These are phyloP conservation scores for Melikaiella ostensackeni DNA, from an alignment of 2,888 invertebrate species.

Conservation along the genomic window DNA sequence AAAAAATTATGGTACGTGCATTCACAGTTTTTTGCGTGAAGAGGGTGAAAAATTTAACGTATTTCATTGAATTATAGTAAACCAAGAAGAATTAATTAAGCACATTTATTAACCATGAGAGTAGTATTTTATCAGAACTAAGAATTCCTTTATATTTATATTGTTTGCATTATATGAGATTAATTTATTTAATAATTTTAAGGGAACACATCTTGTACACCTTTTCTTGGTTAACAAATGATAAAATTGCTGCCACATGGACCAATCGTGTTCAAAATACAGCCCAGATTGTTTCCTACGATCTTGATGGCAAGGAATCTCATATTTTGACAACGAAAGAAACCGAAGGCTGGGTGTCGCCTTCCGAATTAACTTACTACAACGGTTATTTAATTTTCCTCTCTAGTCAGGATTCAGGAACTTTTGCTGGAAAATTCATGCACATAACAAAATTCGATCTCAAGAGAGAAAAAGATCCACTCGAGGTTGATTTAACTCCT, in stretches of 20 bases:
- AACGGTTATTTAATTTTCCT: slow-evolving; percentile 77
- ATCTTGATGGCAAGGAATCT: slow-evolving; percentile 64
- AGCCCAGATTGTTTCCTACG: slow-evolving; percentile 82
- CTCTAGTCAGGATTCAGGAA: slow-evolving; percentile 65
- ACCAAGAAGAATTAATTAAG: no score
- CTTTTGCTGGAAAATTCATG: slow-evolving; percentile 66
- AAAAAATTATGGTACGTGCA: no score
- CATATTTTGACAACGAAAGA: slow-evolving; percentile 79
- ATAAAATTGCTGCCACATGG: slow-evolving; percentile 86
- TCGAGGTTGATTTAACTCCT: slow-evolving; percentile 67
- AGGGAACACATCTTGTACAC: slow-evolving; percentile 84
- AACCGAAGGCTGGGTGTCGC: slow-evolving; percentile 84
- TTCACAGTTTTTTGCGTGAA: no score
- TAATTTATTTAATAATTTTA: background rate
- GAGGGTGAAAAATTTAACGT: no score
- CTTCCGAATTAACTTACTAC: slow-evolving; percentile 80
- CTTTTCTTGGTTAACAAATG: slow-evolving; percentile 86
- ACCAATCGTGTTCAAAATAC: slow-evolving; percentile 91
- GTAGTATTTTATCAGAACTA: no score
- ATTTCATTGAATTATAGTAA: no score
- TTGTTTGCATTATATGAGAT: background rate
- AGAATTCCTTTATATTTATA: no score
- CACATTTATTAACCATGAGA: no score
- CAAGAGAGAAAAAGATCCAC: background rate
- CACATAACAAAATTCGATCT: slow-evolving; percentile 68